phyloP scores from a whole-genome alignment of 2,797 vertebrate species.

The Anabas testudineus region DNA sequence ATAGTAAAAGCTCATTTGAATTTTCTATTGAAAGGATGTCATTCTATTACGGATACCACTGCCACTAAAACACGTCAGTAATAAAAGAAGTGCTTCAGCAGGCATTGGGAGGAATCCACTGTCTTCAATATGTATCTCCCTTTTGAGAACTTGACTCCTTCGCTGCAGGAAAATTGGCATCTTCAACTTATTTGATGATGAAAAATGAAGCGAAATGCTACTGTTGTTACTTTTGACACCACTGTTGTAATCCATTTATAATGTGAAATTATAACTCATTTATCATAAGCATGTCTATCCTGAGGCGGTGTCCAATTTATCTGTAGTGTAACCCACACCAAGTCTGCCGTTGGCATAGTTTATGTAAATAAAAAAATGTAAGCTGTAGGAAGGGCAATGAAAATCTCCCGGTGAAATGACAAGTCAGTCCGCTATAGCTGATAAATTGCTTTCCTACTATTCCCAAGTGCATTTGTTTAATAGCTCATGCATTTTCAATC shows the following conservation, averaged over 20 bases:
- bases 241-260: constrained; percentile 55
- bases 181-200: constrained; percentile 45
- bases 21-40: constrained; percentile 21
- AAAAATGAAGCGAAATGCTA: constrained; percentile 48
- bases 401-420: constrained; percentile 43
- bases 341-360: constrained; percentile 48
- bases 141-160: constrained; percentile 20
- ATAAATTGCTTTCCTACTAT: constrained; percentile 46
- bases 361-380: constrained; percentile 66
- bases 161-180: constrained; percentile 25
- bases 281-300: constrained; percentile 49
- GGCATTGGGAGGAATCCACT: constrained; percentile 20
- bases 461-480: constrained; percentile 40
- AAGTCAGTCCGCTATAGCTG: constrained; percentile 32
- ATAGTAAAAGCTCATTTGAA: constrained; percentile 7
- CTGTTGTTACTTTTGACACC: constrained; percentile 47
- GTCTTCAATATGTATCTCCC: constrained; percentile 21
- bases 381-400: constrained; percentile 45
- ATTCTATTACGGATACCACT: constrained; percentile 8
- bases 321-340: constrained; percentile 42
- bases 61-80: constrained; percentile 17
- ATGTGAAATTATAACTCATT: constrained; percentile 59
- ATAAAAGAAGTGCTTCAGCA: constrained; percentile 11
- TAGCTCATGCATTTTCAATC: constrained; percentile 33
- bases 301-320: constrained; percentile 38